These are phyloP conservation scores for Eupithecia subumbrata DNA, from an alignment of 2,888 invertebrate species.

Conservation along the genomic window DNA sequence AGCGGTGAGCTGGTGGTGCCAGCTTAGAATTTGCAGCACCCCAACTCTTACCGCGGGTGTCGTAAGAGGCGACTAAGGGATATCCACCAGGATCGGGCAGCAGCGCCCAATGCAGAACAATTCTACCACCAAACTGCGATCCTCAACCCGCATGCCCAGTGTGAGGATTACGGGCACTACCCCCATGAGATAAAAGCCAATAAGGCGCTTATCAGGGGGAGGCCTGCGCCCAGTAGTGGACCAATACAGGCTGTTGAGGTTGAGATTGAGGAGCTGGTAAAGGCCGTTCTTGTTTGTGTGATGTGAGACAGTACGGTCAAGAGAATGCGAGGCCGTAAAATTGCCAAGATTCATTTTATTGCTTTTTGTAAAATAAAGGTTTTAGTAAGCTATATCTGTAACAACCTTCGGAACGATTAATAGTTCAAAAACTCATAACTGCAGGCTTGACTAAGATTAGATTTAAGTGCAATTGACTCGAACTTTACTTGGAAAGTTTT, in stretches of 20 bases:
- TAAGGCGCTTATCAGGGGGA: no score
- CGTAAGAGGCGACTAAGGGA: no score
- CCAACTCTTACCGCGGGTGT: no score
- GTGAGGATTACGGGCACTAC: no score
- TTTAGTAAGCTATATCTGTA: neutral
- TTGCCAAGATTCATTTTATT: neutral
- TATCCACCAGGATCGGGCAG: no score
- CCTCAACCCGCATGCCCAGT: no score
- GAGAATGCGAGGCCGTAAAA: neutral
- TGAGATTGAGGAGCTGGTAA: neutral
- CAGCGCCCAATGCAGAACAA: no score
- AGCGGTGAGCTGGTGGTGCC: neutral
- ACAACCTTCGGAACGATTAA: neutral
- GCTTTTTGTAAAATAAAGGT: neutral
- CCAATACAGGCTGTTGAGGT: no score
- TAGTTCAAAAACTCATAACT: slow-evolving; percentile 29
- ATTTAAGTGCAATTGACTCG: slow-evolving; percentile 35
- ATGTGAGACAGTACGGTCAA: neutral
- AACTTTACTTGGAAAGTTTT: slow-evolving; percentile 36
- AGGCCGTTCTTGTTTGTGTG: neutral
- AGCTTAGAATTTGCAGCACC: no score
- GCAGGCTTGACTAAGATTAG: slow-evolving; percentile 32
- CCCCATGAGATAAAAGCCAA: no score
- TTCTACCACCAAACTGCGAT: no score
- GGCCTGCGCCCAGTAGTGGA: no score